Evolutionary conservation across 2,113 vertebrate species (phyloP).

Genomic region (Notothenia coriiceps): DNA sequence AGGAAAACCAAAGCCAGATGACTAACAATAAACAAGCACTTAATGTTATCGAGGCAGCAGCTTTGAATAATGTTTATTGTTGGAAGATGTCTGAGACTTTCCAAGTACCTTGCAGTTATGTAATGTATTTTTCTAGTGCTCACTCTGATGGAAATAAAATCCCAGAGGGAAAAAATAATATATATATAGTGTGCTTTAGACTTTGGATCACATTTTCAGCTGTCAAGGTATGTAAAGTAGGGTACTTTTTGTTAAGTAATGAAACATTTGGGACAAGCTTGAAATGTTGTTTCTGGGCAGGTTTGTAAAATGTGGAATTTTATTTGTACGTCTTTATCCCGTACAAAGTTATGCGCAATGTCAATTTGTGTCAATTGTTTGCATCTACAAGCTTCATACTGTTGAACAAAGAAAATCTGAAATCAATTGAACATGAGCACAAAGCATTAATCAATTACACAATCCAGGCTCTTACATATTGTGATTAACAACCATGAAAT

Average conservation of each 20-base stretch:
- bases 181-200: conserved; percentile 22
- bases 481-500: conserved; percentile 24
- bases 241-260: not conserved
- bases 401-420: not conserved
- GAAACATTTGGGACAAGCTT: not conserved
- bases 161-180: not conserved
- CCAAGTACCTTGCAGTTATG: not conserved
- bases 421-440: conserved; percentile 4
- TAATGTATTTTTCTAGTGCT: conserved; percentile 12
- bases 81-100: conserved; percentile 16
- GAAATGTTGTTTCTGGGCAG: not conserved
- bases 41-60: conserved; percentile 34
- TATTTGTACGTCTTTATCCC: not conserved
- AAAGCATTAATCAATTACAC: conserved; percentile 2
- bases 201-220: not conserved
- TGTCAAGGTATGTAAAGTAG: not conserved
- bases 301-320: not conserved
- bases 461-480: conserved; percentile 1
- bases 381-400: not conserved
- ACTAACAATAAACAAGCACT: conserved; percentile 45
- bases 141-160: not conserved
- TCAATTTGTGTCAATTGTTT: not conserved
- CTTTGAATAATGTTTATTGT: conserved; percentile 25
- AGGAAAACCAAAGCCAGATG: conserved; percentile 41
- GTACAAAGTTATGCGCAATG: not conserved